phyloP scores from a whole-genome alignment of 2,113 vertebrate species.

The Ornithorhynchus anatinus region DNA sequence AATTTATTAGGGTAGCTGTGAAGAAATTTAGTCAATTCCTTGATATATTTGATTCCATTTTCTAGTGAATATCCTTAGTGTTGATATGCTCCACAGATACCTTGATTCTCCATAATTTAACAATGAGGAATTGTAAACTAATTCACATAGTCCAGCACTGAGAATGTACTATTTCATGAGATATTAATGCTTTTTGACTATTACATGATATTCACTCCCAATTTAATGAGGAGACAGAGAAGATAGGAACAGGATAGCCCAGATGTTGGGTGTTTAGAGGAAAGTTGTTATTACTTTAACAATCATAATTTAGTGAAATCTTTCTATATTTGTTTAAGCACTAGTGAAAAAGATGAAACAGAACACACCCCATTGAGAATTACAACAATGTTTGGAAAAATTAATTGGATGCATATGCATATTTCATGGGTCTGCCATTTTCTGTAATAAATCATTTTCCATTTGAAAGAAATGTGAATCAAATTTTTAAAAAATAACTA shows the following conservation, averaged over 20 bases:
- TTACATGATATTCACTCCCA: no score
- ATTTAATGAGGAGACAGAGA: no score
- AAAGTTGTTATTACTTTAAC: not conserved
- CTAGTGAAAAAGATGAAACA: not conserved
- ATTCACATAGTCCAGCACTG: not conserved
- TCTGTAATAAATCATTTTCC: not conserved
- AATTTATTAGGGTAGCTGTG: not conserved
- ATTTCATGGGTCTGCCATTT: not conserved
- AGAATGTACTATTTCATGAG: not conserved
- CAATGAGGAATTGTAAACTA: no score
- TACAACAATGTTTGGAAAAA: not conserved
- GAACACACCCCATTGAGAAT: no score
- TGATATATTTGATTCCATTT: not conserved
- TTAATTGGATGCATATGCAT: not conserved
- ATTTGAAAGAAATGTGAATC: not conserved
- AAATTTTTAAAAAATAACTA: not conserved
- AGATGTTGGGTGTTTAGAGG: no score
- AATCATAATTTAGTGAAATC: not conserved
- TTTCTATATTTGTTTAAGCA: not conserved
- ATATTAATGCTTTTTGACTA: not conserved
- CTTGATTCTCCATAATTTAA: not conserved
- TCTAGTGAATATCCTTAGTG: not conserved
- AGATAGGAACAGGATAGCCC: no score
- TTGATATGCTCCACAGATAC: not conserved
- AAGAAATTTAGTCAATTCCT: not conserved